Conservation (phyloP, 2,113 vertebrate species). For the Monopterus albus region DNA sequence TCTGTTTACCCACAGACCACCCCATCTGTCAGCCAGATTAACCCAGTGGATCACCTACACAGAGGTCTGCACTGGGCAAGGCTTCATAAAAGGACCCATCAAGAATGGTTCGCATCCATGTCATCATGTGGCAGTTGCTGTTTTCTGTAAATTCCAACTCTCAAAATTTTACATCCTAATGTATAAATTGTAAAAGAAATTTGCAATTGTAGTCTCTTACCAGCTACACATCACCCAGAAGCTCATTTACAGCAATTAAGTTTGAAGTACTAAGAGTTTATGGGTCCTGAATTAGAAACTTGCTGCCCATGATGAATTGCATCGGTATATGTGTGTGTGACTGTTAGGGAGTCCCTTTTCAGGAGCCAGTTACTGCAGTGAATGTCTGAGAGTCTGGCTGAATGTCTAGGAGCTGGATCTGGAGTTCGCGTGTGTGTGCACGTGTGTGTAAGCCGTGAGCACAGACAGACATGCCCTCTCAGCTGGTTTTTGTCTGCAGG, state of each 20-base stretch:
- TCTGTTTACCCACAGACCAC: slow-evolving; percentile 50
- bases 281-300: slow-evolving; percentile 43
- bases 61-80: slow-evolving; percentile 24
- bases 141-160: background rate
- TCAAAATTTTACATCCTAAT: background rate
- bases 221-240: slow-evolving; percentile 3
- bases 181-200: too few species aligned
- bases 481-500: slow-evolving; percentile 62
- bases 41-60: slow-evolving; percentile 57
- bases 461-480: slow-evolving; percentile 54
- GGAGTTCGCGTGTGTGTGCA: background rate
- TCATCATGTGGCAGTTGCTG: background rate
- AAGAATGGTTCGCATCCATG: background rate
- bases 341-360: slow-evolving; percentile 38
- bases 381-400: slow-evolving; percentile 42
- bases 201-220: slow-evolving; percentile 11
- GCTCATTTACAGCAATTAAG: slow-evolving; percentile 58
- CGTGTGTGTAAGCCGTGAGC: slow-evolving; percentile 12
- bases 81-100: slow-evolving; percentile 13
- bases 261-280: slow-evolving; percentile 39
- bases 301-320: slow-evolving; percentile 50
- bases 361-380: slow-evolving; percentile 43
- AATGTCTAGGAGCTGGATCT: slow-evolving; percentile 33
- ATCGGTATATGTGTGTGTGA: slow-evolving; percentile 29
- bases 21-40: slow-evolving; percentile 74